Conservation (phyloP, 2,888 invertebrate genomes). For the Acrobasis repandana region DNA sequence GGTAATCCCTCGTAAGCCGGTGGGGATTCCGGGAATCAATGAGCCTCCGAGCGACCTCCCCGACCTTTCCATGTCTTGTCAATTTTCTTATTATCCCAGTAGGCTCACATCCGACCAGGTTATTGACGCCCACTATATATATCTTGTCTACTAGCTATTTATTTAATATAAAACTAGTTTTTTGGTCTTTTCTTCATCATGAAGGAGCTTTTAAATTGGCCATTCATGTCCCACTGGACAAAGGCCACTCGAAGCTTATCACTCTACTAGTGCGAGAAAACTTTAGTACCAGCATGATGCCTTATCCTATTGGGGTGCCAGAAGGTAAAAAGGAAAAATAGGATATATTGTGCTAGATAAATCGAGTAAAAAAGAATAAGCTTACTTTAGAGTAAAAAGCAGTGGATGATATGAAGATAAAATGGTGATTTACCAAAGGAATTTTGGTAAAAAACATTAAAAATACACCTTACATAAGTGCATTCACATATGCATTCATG, state of each 20-base stretch:
- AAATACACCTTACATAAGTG: neutral
- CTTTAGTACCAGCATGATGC: too few species aligned
- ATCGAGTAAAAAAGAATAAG: too few species aligned
- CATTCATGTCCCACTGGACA: too few species aligned
- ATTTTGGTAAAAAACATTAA: neutral
- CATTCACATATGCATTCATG: neutral
- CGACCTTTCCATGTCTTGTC: conserved; percentile 14
- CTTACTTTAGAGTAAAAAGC: too few species aligned
- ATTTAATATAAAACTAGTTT: neutral
- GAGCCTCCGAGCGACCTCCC: conserved; percentile 1
- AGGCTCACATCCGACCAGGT: conserved; percentile 1
- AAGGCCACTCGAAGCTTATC: too few species aligned
- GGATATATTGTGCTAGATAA: too few species aligned
- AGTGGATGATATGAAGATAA: too few species aligned
- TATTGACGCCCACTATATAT: neutral
- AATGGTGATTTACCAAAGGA: too few species aligned
- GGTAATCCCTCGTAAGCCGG: conserved; percentile 28
- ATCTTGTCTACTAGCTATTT: neutral
- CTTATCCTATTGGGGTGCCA: too few species aligned
- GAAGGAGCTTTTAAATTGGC: too few species aligned
- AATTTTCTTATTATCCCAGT: conserved; percentile 11
- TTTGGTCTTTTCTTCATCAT: neutral
- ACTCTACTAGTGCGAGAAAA: too few species aligned
- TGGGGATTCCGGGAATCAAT: conserved; percentile 31
- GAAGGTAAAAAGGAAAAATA: too few species aligned